These are phyloP conservation scores for Corvus cornix DNA, from an alignment of 2,113 vertebrate species.

Conservation along the genomic window DNA sequence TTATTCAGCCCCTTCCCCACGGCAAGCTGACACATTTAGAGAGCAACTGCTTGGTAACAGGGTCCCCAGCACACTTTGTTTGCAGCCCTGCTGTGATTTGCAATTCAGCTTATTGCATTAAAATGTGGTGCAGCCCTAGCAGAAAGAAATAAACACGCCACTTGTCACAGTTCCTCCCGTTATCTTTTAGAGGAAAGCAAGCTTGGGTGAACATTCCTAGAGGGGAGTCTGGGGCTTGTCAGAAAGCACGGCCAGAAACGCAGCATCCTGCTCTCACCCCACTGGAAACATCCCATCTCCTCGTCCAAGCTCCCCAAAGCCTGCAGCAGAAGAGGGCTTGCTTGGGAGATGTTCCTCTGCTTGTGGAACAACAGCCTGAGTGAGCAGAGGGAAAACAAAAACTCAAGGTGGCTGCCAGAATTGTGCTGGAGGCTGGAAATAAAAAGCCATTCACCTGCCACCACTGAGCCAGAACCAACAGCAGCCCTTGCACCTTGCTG, in stretches of 20 bases:
- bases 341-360: background rate
- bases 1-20: background rate
- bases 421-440: background rate
- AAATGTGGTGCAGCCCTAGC: background rate
- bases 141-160: background rate
- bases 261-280: background rate
- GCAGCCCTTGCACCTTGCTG: background rate
- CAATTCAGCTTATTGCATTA: constrained; percentile 2
- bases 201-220: background rate
- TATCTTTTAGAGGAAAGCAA: background rate
- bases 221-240: background rate
- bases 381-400: background rate
- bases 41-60: background rate
- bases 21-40: background rate
- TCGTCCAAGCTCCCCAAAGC: background rate
- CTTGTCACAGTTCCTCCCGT: background rate
- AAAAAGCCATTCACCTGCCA: constrained; percentile 1
- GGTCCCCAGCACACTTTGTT: background rate
- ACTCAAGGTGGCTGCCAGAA: background rate
- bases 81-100: background rate
- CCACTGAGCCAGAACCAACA: background rate
- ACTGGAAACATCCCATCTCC: background rate
- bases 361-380: background rate
- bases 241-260: background rate
- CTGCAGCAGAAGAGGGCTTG: background rate